Base-by-base conservation (phyloP, 2,888 invertebrate species). In the Diaperis boleti region DNA sequence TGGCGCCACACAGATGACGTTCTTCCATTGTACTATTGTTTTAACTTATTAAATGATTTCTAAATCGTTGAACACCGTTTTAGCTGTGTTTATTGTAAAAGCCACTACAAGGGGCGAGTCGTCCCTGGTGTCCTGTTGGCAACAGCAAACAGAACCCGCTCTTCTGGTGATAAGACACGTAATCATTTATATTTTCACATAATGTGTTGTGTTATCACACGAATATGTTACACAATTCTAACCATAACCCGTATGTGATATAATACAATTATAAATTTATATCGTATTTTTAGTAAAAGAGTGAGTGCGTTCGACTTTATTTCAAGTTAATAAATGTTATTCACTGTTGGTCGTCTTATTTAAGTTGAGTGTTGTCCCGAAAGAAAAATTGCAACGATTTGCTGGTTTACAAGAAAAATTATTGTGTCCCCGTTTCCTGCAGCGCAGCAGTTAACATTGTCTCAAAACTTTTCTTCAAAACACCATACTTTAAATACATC, bases 231-330 rank as follows among this genome's bases (percentile, higher is more conserved):
- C 18, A 37, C 17, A n/a, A 33, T 59, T 44, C 17, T 33, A 29
- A 52, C 50, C 42, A 52, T 42, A 60, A 54, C 45, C 60, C 60
- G 47, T 59, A 59, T 59, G 59, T 59, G 59, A 59, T 59, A 59
- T 33, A 42, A 59, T 42, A 44, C 59, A 59, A 59, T 59, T 59
- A 59, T 50, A 50, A 59, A 15, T 59, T 50, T 59, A 59, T 59
- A 50, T 59, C 45, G 49, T 59, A 47, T 49, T 49, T 56, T 39
- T 33, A 37, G 50, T 59, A 47, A 29, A 37, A 49, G 54, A 54
- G 18, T 59, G 59, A 31, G 29, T 50, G 49, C 41, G 50, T 41
- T 59, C 10, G 14, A 41, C 7, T 41, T 59, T 50, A 18, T 39
- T 47, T 59, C 35, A 10, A 18, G 37, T 26, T 37, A 59, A 59